Conservation (phyloP, 2,888 invertebrate genomes). For the Xanthostigma xanthostigma region DNA sequence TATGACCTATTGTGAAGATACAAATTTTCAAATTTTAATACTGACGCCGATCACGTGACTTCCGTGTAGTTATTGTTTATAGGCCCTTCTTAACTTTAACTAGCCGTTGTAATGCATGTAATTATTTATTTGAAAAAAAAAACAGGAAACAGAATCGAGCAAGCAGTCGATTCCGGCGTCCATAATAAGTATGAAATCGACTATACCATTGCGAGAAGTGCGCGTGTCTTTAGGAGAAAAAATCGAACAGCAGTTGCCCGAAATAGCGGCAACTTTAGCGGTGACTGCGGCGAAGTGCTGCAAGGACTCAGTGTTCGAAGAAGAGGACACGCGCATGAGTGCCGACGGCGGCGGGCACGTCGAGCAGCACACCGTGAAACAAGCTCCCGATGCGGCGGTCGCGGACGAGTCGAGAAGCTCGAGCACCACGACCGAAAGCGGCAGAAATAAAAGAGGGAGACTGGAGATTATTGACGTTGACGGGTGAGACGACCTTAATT, state of each 20-base stretch:
- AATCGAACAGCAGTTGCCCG: neutral
- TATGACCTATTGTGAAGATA: too few relatives aligned
- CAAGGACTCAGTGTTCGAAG: constrained; percentile 41
- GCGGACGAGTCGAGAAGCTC: constrained; percentile 70
- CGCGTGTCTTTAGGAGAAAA: neutral
- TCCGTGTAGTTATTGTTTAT: too few relatives aligned
- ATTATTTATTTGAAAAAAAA: too few relatives aligned
- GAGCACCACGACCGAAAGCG: constrained; percentile 58
- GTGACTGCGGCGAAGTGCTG: constrained; percentile 11
- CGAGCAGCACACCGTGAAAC: constrained; percentile 28
- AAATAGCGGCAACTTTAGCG: neutral
- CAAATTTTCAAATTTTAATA: too few relatives aligned
- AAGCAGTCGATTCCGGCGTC: too few relatives aligned
- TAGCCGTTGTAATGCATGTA: too few relatives aligned
- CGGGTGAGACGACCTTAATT: constrained; percentile 22
- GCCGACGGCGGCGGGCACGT: constrained; percentile 42
- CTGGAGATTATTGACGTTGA: constrained; percentile 34
- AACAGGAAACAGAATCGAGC: too few relatives aligned
- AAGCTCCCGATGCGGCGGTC: constrained; percentile 16
- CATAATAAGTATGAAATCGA: neutral
- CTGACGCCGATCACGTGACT: too few relatives aligned
- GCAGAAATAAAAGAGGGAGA: constrained; percentile 30
- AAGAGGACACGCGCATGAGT: constrained; percentile 64
- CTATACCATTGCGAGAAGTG: neutral
- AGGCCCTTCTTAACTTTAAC: too few relatives aligned